A percentile compares a stretch with the other conserved stretches of the same genome.
Evolutionary conservation across 2,888 invertebrate genomes (phyloP).

Genomic region (Nomada goodeniana): DNA sequence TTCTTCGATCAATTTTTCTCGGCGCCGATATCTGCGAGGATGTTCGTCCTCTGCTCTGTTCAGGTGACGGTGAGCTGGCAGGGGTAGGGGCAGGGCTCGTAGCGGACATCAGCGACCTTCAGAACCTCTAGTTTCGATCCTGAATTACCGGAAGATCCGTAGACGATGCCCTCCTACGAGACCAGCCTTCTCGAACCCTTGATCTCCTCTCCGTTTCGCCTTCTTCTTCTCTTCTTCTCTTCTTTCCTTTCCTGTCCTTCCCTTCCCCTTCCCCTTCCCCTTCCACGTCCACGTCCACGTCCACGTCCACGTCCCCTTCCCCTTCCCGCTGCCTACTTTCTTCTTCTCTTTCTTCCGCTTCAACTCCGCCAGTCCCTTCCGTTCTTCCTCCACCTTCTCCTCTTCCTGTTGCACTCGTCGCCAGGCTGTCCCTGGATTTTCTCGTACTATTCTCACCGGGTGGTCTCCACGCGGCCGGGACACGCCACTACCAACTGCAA

Average conservation of each 20-base stretch:
- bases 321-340: conserved; percentile 44
- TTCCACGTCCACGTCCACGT: too few species aligned
- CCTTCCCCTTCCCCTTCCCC: conserved; percentile 45
- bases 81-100: conserved; percentile 71
- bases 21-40: conserved; percentile 3
- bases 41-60: conserved; percentile 31
- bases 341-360: conserved; percentile 21
- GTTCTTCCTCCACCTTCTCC: conserved; percentile 16
- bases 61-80: conserved; percentile 54
- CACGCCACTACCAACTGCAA: conserved; percentile 54
- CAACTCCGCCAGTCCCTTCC: conserved; percentile 10
- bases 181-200: conserved; percentile 25
- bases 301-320: too few species aligned
- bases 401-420: not conserved
- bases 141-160: conserved; percentile 51
- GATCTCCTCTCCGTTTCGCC: not conserved
- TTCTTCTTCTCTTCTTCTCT: too few species aligned
- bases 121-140: conserved; percentile 61
- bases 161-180: conserved; percentile 47
- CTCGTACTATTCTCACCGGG: conserved; percentile 8
- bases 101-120: conserved; percentile 81
- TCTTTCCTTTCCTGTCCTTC: conserved; percentile 8
- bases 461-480: conserved; percentile 32
- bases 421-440: conserved; percentile 18
- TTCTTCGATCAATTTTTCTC: conserved; percentile 17